Evolutionary conservation across 2,113 vertebrate species (phyloP).

Genomic region (Tachysurus fulvidraco): DNA sequence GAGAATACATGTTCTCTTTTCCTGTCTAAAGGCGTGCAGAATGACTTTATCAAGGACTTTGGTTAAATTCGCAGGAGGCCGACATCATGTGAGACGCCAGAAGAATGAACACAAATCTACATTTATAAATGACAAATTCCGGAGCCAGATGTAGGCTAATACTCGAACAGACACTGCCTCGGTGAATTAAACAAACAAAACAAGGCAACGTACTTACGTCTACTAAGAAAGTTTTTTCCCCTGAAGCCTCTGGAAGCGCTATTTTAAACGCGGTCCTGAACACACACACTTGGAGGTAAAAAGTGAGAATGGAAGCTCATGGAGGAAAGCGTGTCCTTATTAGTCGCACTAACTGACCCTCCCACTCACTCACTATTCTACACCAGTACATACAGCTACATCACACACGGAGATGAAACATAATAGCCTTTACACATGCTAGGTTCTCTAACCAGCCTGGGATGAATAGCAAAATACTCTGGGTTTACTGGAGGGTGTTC

Average conservation of each 20-base stretch:
- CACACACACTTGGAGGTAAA: slow-evolving; percentile 72
- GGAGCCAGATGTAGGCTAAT: neutral
- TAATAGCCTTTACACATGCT: neutral
- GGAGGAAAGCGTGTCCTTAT: slow-evolving; percentile 90
- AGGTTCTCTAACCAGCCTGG: neutral
- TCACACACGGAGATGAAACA: neutral
- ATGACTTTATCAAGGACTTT: neutral
- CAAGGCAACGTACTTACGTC: slow-evolving; percentile 69
- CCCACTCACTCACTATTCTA: slow-evolving; percentile 76
- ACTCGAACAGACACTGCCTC: neutral
- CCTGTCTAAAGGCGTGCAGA: neutral
- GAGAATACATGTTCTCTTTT: neutral
- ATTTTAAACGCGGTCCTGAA: slow-evolving; percentile 63
- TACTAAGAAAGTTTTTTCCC: slow-evolving; percentile 67
- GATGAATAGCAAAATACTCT: neutral
- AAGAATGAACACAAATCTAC: neutral
- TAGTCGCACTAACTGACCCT: slow-evolving; percentile 93
- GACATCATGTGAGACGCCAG: neutral
- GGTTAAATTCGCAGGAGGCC: neutral
- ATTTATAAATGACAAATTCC: neutral
- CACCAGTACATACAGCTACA: neutral
- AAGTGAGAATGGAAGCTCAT: slow-evolving; percentile 76
- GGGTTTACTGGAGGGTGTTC: neutral
- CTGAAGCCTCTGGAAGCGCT: slow-evolving; percentile 63
- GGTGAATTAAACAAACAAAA: slow-evolving; percentile 22